Percentiles rank a stretch among this genome's conserved stretches.
phyloP scores from a whole-genome alignment of 1,140 invertebrate species.

The Ceratitis capitata region DNA sequence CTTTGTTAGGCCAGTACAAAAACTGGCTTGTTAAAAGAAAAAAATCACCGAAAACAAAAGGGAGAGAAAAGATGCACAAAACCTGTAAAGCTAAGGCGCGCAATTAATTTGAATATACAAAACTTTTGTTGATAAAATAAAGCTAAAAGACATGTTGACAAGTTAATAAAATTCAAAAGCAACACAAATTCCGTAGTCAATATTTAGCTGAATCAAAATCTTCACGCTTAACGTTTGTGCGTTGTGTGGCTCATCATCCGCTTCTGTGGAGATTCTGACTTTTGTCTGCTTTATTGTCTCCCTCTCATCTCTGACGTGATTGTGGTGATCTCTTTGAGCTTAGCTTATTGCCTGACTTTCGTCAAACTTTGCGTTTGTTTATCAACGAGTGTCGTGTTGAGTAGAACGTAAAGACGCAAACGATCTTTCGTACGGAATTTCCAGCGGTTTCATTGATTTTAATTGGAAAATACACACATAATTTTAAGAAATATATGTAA shows the following conservation, averaged over 20 bases:
- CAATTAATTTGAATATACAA: too few relatives aligned
- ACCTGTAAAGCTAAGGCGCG: too few relatives aligned
- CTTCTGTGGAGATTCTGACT: background rate
- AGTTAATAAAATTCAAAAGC: too few relatives aligned
- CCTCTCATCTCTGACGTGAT: slow-evolving; percentile 12
- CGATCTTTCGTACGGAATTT: slow-evolving; percentile 38
- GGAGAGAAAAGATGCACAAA: too few relatives aligned
- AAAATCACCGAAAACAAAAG: too few relatives aligned
- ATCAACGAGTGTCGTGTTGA: slow-evolving; percentile 47
- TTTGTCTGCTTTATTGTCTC: background rate
- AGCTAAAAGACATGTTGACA: too few relatives aligned
- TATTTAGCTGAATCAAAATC: background rate
- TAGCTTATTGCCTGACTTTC: slow-evolving; percentile 45
- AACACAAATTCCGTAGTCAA: background rate
- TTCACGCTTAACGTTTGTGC: background rate
- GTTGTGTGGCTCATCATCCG: background rate
- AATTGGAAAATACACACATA: too few relatives aligned
- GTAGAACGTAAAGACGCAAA: slow-evolving; percentile 43
- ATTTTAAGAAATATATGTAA: background rate
- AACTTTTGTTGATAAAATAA: too few relatives aligned
- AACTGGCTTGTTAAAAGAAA: too few relatives aligned
- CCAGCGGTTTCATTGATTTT: background rate
- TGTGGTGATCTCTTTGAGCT: slow-evolving; percentile 10
- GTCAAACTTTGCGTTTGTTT: slow-evolving; percentile 46
- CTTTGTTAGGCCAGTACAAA: too few relatives aligned